These are phyloP conservation scores for Mycetomoellerius zeteki DNA, from an alignment of 1,140 invertebrate genomes.

Conservation along the genomic window DNA sequence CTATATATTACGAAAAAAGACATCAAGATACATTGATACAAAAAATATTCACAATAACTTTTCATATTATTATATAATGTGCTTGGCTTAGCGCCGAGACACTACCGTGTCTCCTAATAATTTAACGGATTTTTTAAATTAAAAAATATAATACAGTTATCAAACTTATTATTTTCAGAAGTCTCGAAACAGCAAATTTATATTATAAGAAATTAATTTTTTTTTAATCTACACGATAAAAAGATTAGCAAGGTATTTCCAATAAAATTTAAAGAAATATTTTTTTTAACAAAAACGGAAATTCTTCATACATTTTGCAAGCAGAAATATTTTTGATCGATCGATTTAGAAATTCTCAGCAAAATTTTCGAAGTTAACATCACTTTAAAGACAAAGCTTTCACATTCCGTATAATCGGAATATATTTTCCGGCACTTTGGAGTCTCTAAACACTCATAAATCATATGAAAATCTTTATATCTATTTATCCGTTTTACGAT, in stretches of 20 bases:
- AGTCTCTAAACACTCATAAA: constrained; percentile 14
- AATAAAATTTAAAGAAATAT: not conserved
- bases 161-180: constrained; percentile 15
- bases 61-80: not conserved
- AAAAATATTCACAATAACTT: constrained; percentile 14
- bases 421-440: constrained; percentile 57
- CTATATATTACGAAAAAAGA: constrained; percentile 25
- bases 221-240: constrained; percentile 7
- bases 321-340: constrained; percentile 20
- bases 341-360: not conserved
- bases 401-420: constrained; percentile 40
- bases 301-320: not conserved
- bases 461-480: constrained; percentile 38
- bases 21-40: not conserved
- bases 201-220: constrained; percentile 40
- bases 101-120: no score
- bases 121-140: not conserved
- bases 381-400: constrained; percentile 29
- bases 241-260: constrained; percentile 46
- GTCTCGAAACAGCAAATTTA: constrained; percentile 10
- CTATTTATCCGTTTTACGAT: constrained; percentile 47
- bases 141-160: constrained; percentile 11
- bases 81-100: no score
- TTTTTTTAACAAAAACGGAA: not conserved
- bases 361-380: constrained; percentile 15